Evolutionary conservation across 2,888 invertebrate genomes (phyloP), one percentile per base, ranked within the genome.

Genomic region (Uloborus plumipes): DNA sequence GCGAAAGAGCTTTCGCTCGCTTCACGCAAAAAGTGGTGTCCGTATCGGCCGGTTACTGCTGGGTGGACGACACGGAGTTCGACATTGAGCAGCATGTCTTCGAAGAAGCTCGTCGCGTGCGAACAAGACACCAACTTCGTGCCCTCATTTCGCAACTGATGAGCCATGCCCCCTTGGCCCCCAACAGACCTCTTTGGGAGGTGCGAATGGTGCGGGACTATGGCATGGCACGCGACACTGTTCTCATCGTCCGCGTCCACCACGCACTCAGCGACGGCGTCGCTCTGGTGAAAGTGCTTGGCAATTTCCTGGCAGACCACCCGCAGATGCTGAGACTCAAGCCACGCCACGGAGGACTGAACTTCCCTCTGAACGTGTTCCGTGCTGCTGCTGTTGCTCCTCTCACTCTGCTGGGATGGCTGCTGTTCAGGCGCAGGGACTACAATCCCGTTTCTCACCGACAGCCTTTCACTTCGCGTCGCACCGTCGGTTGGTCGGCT

Each of bases 191-290:
- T 0, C 88, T 91, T 9, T 92, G 92, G 92, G 91, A 91, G 86
- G 88, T 91, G 39, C 84, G 86, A 59, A 89, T 91, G 16, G 85
- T 91, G 15, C 88, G 88, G 7, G 88, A 89, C 83, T 90, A 89
- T 85, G 89, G 90, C 3, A 88, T 88, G 20, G 87, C 87, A 6
- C 87, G 88, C 72, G 90, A 90, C 84, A 90, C 90, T 0, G 88
- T 90, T 55, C 88, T 90, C 11, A 88, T 91, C 69, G 87, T 91
- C 59, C 87, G 91, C 1, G 89, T 90, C 61, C 91, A 91, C 86
- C 91, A 91, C 59, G 89, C 90, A 83, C 86, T 92, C 26, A 89
- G 90, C 0, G 91, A 91, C 86, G 91, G 91, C 18, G 89, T 90
- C 80, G 89, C 91, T 1, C 87, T 91, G 77, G 88, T 91, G 15